phyloP scores from a whole-genome alignment of 2,888 invertebrate genomes.

The Conomelus anceps region DNA sequence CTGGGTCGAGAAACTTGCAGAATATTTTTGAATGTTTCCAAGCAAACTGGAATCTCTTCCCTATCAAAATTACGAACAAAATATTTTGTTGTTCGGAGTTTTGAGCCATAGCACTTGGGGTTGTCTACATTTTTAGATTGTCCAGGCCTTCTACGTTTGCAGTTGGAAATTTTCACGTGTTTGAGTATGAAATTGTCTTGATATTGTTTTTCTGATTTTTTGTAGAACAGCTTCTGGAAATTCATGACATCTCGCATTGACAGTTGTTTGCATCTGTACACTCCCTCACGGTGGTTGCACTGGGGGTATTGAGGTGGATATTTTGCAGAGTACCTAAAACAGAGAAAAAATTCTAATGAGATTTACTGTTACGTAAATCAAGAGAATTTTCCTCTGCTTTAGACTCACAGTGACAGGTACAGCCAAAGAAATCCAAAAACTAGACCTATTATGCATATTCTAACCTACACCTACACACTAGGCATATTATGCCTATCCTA shows the following conservation, averaged over 20 bases:
- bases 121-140: conserved; percentile 9
- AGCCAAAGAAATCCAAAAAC: not conserved
- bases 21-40: not conserved
- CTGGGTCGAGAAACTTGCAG: conserved; percentile 11
- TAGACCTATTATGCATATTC: not conserved
- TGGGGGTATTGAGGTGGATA: not conserved
- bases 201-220: not conserved
- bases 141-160: conserved; percentile 7
- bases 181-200: conserved; percentile 1
- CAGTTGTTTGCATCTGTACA: not conserved
- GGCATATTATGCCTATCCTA: not conserved
- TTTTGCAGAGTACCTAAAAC: conserved; percentile 10
- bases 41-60: conserved; percentile 6
- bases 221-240: not conserved
- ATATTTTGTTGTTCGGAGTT: conserved; percentile 12
- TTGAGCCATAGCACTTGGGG: conserved; percentile 6
- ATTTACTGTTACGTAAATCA: not conserved
- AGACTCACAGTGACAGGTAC: conserved; percentile 5
- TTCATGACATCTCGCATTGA: not conserved
- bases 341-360: not conserved
- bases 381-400: conserved; percentile 6
- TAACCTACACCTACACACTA: not conserved
- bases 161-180: not conserved
- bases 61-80: not conserved
- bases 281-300: conserved; percentile 5